A percentile compares a stretch with the other conserved stretches of the same genome.
These are phyloP conservation scores for Hoplostethus mediterraneus DNA, from an alignment of 2,797 vertebrate species.

Conservation along the genomic window DNA sequence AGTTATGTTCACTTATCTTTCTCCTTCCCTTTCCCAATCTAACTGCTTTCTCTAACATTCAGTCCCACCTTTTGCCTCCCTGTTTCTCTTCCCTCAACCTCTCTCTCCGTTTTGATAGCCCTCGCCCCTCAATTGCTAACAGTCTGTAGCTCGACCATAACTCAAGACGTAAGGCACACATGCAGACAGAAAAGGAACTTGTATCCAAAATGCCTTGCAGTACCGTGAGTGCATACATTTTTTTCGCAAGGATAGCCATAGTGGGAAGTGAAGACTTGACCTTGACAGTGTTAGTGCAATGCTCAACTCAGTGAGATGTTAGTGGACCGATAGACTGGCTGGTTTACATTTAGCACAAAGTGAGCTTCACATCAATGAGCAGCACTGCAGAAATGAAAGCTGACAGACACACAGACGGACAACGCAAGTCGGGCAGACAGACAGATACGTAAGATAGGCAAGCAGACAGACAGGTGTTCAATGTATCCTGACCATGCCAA, in stretches of 20 bases:
- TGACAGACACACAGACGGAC: neutral
- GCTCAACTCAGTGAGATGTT: no score
- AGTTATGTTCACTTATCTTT: neutral
- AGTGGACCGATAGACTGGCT: no score
- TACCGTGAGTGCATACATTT: no score
- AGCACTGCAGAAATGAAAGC: no score
- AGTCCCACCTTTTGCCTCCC: neutral
- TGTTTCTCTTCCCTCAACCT: neutral
- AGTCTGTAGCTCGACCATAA: neutral
- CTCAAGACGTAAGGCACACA: neutral
- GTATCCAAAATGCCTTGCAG: no score
- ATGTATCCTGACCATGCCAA: slow-evolving; percentile 42
- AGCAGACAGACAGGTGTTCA: slow-evolving; percentile 45
- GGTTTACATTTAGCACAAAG: no score
- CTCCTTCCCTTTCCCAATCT: slow-evolving; percentile 1
- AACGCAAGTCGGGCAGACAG: slow-evolving; percentile 3
- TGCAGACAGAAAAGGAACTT: no score
- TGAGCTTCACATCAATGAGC: no score
- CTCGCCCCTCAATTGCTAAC: neutral
- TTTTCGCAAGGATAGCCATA: no score
- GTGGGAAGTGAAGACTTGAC: no score
- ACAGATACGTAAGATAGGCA: slow-evolving; percentile 7
- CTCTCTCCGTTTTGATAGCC: neutral
- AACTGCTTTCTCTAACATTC: neutral
- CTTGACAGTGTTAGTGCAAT: no score